Base-by-base conservation (phyloP, 2,888 invertebrate species). In the Drosophila yooni region DNA sequence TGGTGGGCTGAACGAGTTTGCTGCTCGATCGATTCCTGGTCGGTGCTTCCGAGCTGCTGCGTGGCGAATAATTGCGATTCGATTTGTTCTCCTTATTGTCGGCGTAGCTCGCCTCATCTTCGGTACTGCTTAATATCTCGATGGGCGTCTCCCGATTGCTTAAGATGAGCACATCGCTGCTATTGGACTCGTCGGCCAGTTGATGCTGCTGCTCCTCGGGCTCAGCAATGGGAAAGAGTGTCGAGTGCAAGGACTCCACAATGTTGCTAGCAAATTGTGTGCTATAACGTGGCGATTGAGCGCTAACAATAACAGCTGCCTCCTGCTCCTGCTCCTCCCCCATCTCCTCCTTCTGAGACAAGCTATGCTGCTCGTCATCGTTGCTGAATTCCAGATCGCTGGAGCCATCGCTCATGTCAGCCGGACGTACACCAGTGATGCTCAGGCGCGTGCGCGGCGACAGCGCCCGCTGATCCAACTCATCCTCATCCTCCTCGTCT, bases 391-490 rank as follows among this genome's bases (percentile, higher is more conserved):
- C 91, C n/a, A 92, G 91, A 70, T 92, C 93, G 53, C 92, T 92
- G 2, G 91, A 91, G 15, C 70, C 77, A 46, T 90, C 90, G 43
- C 83, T 79, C 0, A 92, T 64, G 53, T 92, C 92, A 3, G 72
- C 59, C 0, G 92, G 93, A 3, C 92, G 87, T n/a, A 92, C 71
- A 0, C 93, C 93, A 0, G 92, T 92, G 2, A 93, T 93, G 52
- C 93, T 93, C 92, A 92, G 92, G 0, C 93, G 86, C 0, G 93
- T 93, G 53, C 90, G 79, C 18, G 93, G 93, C 0, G 93, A 93
- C 0, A 92, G 54, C 0, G 87, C 90, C 0, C 83, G 82, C 3
- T 70, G 62, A 29, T 93, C 93, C 29, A 89, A 29, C 48, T 89
- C 83, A 10, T 91, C 83, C 1, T 91, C 84, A 0, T 91, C 87